Base-by-base conservation (phyloP, 2,888 invertebrate genomes). In the Andrena hattorfiana region DNA sequence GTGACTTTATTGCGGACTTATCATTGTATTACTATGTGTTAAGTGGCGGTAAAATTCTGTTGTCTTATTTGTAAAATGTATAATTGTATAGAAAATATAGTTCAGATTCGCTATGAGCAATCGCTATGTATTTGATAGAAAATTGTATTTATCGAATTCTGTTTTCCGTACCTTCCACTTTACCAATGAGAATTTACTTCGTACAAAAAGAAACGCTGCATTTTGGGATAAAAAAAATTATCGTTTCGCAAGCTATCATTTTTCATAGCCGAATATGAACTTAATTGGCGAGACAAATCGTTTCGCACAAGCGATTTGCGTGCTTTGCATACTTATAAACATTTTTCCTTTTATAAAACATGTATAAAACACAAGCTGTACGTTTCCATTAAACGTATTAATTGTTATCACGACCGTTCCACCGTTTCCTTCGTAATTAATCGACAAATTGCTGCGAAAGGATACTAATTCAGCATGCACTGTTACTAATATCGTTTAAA, bases 351-450 rank as follows among this genome's bases (percentile, higher is more conserved):
- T 77, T 78, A 85, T 63, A 51, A n/a, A 56, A 71, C 8, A 48
- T 63, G 48, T 78, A 51, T 78, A 85, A 56, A 68, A 75, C 68
- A 72, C 42, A 70, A 77, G 63, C 63, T 75, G n/a, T 66, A 67
- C 54, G 42, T 83, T 84, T 75, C 49, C 35, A 84, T 84, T 84
- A 75, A 79, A 62, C 60, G 71, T 79, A 63, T 35, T 79, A 51
- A 64, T 76, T 79, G 70, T 69, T 73, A 79, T 59, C 51, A 66
- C 42, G 23, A 51, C 6, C 48, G 59, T 51, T 35, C 8, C 26
- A 35, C 48, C 28, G 32, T 72, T 49, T 60, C 32, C 51, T 49
- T 49, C 20, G 20, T 48, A 23, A n/a, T 30, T 67, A 8, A 10
- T 28, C 23, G 7, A 42, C 16, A 20, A 48, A 26, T 56, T 59